Base-by-base conservation (phyloP, 2,113 vertebrate species). In the Halichoeres trimaculatus region DNA sequence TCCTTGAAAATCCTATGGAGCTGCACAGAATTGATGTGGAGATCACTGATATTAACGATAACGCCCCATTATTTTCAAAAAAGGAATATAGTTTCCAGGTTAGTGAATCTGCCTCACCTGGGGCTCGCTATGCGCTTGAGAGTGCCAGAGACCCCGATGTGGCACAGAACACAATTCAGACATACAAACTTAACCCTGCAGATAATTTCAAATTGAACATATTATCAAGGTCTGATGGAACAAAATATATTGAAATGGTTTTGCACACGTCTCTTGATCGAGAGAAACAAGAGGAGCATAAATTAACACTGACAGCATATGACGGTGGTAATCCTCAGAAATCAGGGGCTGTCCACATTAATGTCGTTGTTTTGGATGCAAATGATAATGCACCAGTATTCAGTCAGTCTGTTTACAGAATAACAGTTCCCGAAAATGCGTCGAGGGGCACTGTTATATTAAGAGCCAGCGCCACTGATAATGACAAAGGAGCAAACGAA, bases 1-100 rank as follows among this genome's bases (percentile, higher is more conserved):
- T 95, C 58, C 53, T 94, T 34, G 94, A 95, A 80, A 94, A 94
- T 60, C 92, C 92, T 16, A 90, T 95, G 88, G 93, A 93, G 77
- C 23, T 94, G 35, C 91, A 93, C 62, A 76, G 91, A 23, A 65
- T 94, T 24, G 92, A 90, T 56, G 76, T 94, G 1, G 87, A 94
- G 63, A 91, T 94, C 53, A 40, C 90, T 53, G 92, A 94, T 78
- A 84, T 94, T 10, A 96, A 94, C 47, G 90, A 94, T 20, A 93
- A 94, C 47, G 68, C 84, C 14, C 92, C 90, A 0, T 12, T 16
- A 19, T 95, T 95, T 76, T 22, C 66, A 0, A 93, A 87, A 16
- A 90, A 64, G 4, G 77, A 85, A 65, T 88, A 90, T 1, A 65
- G 57, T 34, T 87, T 95, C 14, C 70, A 94, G 43, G 83, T 94